A percentile compares a stretch with the other conserved stretches of the same genome.
Evolutionary conservation across 1,140 invertebrate genomes (phyloP).

Genomic region (Hyposmocoma kahamanoa): DNA sequence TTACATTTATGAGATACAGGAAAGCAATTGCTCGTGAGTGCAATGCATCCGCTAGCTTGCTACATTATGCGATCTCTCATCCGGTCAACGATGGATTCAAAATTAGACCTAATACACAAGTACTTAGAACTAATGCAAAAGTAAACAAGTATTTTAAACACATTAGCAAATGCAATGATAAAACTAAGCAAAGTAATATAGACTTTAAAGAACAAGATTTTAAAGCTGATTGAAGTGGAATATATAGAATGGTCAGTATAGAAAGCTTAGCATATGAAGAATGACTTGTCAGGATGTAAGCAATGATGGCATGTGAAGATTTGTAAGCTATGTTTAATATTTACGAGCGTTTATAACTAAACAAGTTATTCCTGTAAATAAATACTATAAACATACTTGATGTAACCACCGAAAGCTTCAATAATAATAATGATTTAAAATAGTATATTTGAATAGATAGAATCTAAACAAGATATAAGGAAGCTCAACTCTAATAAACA

Average conservation of each 20-base stretch:
- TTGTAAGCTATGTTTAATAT: not conserved
- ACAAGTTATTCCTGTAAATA: too few relatives aligned
- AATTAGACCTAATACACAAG: not conserved
- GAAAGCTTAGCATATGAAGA: slow-evolving; percentile 21
- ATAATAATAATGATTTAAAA: too few relatives aligned
- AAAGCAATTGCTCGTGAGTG: slow-evolving; percentile 36
- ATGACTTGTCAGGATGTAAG: slow-evolving; percentile 27
- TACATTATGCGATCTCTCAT: not conserved
- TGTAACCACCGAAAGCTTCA: too few relatives aligned
- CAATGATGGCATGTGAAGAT: slow-evolving; percentile 16
- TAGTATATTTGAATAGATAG: too few relatives aligned
- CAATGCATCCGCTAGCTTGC: slow-evolving; percentile 28
- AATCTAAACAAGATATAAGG: too few relatives aligned
- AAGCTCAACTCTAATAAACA: too few relatives aligned
- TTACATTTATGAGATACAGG: slow-evolving; percentile 23
- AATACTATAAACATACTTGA: too few relatives aligned
- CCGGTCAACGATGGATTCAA: not conserved
- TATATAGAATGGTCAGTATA: slow-evolving; percentile 1
- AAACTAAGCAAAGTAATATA: slow-evolving; percentile 1
- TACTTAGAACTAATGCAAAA: not conserved
- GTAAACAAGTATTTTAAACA: too few relatives aligned
- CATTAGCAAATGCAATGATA: not conserved
- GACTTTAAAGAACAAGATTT: not conserved
- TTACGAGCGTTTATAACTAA: too few relatives aligned
- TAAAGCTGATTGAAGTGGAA: not conserved